Percentiles rank a stretch among this genome's conserved stretches.
phyloP scores from a whole-genome alignment of 2,888 invertebrate genomes.

The Lycocerus yunnanus region DNA sequence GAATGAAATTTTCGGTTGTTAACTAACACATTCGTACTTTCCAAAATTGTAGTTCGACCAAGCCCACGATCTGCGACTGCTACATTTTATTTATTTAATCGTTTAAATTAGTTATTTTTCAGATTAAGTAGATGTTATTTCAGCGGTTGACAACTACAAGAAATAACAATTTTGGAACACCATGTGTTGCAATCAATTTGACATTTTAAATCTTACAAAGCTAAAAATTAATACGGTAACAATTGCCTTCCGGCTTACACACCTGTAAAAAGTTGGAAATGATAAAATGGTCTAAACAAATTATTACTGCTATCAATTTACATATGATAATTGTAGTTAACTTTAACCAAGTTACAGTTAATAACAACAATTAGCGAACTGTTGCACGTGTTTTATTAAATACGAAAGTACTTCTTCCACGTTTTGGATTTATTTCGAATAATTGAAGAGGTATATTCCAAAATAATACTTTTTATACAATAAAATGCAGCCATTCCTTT shows the following conservation, averaged over 20 bases:
- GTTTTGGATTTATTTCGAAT: neutral
- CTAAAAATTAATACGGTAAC: slow-evolving; percentile 21
- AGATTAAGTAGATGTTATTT: slow-evolving; percentile 25
- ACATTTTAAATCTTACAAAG: slow-evolving; percentile 27
- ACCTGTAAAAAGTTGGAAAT: slow-evolving; percentile 24
- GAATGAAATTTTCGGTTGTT: neutral
- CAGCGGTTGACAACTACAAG: slow-evolving; percentile 23
- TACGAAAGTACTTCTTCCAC: neutral
- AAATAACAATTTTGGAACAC: slow-evolving; percentile 29
- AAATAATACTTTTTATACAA: no score
- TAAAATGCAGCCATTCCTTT: no score
- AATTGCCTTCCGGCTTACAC: slow-evolving; percentile 28
- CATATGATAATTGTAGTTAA: slow-evolving; percentile 21
- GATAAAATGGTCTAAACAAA: slow-evolving; percentile 23
- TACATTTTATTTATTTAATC: slow-evolving; percentile 30
- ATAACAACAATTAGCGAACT: neutral
- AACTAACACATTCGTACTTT: slow-evolving; percentile 12
- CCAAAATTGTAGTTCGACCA: slow-evolving; percentile 23
- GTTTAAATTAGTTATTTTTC: slow-evolving; percentile 28
- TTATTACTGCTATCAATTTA: slow-evolving; percentile 21
- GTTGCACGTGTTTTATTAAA: neutral
- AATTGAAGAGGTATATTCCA: no score
- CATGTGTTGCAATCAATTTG: slow-evolving; percentile 34
- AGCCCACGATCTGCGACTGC: slow-evolving; percentile 23
- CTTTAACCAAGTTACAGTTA: slow-evolving; percentile 18